These are phyloP conservation scores for Tyto alba DNA, from an alignment of 2,113 vertebrate genomes.

Conservation along the genomic window DNA sequence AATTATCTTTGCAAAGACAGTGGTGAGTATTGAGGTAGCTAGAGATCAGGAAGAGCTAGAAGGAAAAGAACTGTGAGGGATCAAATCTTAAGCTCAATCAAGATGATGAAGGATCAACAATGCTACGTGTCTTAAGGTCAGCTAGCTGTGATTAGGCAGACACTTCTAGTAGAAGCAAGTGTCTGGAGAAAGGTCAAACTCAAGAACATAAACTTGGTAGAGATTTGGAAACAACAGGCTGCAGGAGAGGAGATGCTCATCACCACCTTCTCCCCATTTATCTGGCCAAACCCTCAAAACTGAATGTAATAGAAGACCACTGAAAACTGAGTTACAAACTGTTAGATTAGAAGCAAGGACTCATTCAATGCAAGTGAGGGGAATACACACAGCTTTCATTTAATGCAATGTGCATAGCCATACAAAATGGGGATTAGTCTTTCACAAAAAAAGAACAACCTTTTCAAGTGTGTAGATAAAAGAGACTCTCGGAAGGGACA, in stretches of 20 bases:
- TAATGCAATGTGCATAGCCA: not conserved
- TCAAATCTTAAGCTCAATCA: not conserved
- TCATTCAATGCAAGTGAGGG: not conserved
- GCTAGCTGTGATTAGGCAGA: not conserved
- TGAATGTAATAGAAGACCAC: not conserved
- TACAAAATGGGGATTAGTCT: conserved; percentile 21
- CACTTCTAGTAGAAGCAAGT: not conserved
- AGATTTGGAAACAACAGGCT: not conserved
- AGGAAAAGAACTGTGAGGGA: not conserved
- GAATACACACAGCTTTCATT: not conserved
- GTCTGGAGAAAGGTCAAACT: not conserved
- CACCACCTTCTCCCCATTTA: not conserved
- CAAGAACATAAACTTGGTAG: not conserved
- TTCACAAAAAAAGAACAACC: not conserved
- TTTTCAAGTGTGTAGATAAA: conserved; percentile 12
- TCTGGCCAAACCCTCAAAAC: not conserved
- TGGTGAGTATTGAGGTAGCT: not conserved
- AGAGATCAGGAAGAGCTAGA: not conserved
- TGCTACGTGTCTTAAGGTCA: not conserved
- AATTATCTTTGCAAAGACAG: not conserved
- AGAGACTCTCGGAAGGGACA: conserved; percentile 8
- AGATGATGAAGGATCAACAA: not conserved
- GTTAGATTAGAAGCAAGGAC: not conserved
- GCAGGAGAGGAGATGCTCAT: not conserved
- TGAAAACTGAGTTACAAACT: not conserved